Base-by-base conservation (phyloP, 2,888 invertebrate species). In the Hartigia nigra region DNA sequence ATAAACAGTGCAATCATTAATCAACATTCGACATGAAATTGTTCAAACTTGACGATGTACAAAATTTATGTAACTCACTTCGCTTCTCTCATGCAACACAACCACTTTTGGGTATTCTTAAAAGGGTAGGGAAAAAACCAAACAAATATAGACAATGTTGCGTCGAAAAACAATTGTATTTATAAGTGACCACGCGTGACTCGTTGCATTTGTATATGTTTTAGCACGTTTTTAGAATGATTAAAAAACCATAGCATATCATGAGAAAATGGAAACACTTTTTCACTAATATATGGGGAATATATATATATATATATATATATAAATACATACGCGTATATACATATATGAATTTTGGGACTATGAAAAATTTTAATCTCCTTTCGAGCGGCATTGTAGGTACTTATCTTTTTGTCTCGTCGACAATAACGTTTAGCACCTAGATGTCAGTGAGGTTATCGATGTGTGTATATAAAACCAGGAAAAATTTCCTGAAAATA, bases 1-100 rank as follows among this genome's bases (percentile, higher is more conserved):
- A 87, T 86, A 85, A 89, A 89, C 89, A 88, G 91, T 91, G 91
- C 91, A 91, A 91, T 91, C 86, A 86, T 88, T 84, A 85, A 86
- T 82, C 80, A 81, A 86, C 83, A 86, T 82, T 80, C 80, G 80
- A 87, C 81, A 82, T 78, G 81, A 84, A 86, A 86, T 86, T 84
- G 85, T 87, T 87, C 86, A 82, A 84, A 87, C 78, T 85, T 83
- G 83, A 86, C 80, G 83, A 88, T 90, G 90, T 88, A 90, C 88
- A 90, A 90, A 87, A 87, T 87, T 84, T 83, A 81, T 84, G 83
- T 86, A 86, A 85, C 80, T 75, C 85, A 86, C 83, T 86, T 86
- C 82, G 88, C 88, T 88, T 88, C 82, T 87, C 55, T 23, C 85
- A 85, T 87, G 85, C 87, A 83, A 86, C 81, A 86, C 86, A 88